Evolutionary conservation across 2,888 invertebrate genomes (phyloP), one percentile per base, ranked within the genome.

Genomic region (Lumbricus terrestris): DNA sequence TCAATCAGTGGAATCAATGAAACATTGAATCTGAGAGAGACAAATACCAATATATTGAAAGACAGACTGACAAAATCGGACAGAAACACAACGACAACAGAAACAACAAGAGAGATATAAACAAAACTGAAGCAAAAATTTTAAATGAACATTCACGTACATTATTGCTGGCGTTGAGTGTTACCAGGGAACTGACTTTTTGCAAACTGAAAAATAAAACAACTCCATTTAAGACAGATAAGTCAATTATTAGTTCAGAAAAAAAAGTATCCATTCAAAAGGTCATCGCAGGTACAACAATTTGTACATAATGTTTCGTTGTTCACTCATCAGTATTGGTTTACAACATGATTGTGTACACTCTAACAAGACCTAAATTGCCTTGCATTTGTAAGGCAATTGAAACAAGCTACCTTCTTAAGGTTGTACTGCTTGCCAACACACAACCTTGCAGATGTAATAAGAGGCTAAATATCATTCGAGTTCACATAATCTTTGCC

Each of bases 161-260:
- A 85, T 85, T 85, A 85, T 85, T 85, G 85, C 37, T 35, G 85
- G 35, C 37, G 85, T 37, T 85, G 85, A 85, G 85, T 85, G 85
- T 85, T 34, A 85, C 85, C 85, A 85, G 33, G 16, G 85, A 85
- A 85, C 85, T 85, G 85, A 85, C 85, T 85, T 85, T 85, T 85
- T 0, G 8, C 85, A 34, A 6, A 37, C 85, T 85, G 35, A 29
- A 85, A 37, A 85, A 20, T 35, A 34, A 85, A 85, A 34, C 6
- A 85, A 85, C 11, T 35, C 34, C 37, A 85, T 35, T 23, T 47
- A 23, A 47, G 20, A 47, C 13, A 54, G 2, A 5, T 11, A 69
- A 69, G 69, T 69, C 69, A 69, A 69, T 69, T 69, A 6, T 1
- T n/a, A 69, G 69, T n/a, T n/a, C 29, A 69, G 69, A 11, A 0